phyloP scores from a whole-genome alignment of 1,140 invertebrate genomes.

The Portunus trituberculatus region DNA sequence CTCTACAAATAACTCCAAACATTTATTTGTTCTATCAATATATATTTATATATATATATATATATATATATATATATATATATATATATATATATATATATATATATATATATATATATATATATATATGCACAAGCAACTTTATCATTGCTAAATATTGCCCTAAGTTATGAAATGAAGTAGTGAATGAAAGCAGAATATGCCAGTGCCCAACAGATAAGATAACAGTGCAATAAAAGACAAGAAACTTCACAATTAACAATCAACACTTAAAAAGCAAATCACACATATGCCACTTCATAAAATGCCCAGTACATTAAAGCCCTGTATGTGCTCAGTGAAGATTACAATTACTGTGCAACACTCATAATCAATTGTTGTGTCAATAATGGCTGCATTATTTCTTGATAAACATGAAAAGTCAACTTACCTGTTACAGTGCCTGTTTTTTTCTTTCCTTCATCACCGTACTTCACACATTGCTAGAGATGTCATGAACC shows the following conservation, averaged over 20 bases:
- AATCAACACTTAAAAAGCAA: neutral
- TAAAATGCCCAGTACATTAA: neutral
- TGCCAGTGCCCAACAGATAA: neutral
- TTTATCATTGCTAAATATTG: neutral
- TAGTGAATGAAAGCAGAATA: neutral
- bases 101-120: neutral
- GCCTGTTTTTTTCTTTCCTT: neutral
- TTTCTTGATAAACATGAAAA: neutral
- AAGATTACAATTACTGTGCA: neutral
- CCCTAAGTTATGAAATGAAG: neutral
- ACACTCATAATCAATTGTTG: neutral
- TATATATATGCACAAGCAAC: too few species aligned
- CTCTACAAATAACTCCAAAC: too few species aligned
- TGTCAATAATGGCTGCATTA: neutral
- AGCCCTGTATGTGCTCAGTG: neutral
- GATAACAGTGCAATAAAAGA: neutral
- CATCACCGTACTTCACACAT: neutral
- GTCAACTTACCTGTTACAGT: neutral
- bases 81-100: conserved; percentile 12
- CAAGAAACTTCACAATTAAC: neutral
- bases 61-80: neutral
- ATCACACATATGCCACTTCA: neutral
- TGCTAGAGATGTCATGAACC: neutral
- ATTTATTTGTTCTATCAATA: neutral
- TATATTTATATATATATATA: neutral